Percentiles rank a stretch among this genome's conserved stretches.
Evolutionary conservation across 2,888 invertebrate species (phyloP).

Genomic region (Aquatica leii): DNA sequence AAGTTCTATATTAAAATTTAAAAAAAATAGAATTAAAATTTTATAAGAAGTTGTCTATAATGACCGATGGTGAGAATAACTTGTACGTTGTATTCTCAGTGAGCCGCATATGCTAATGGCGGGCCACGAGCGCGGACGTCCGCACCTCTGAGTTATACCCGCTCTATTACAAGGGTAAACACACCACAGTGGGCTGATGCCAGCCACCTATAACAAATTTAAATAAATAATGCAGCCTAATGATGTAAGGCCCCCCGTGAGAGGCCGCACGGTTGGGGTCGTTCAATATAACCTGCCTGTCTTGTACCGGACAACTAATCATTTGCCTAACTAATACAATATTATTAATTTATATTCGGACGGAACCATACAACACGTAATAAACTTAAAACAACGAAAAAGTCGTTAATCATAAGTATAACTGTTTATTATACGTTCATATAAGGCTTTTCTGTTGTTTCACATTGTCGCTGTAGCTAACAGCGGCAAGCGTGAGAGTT

Average conservation of each 20-base stretch:
- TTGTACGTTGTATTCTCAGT: conserved; percentile 59
- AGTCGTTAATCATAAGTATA: no score
- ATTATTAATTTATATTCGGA: conserved; percentile 51
- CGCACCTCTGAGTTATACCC: conserved; percentile 44
- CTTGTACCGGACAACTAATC: conserved; percentile 48
- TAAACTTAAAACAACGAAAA: background rate
- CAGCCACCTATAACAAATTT: conserved; percentile 47
- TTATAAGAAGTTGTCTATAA: no score
- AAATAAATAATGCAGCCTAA: conserved; percentile 47
- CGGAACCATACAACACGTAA: conserved; percentile 2
- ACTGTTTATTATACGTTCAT: no score
- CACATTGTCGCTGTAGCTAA: no score
- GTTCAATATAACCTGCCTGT: conserved; percentile 44
- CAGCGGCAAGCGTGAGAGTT: no score
- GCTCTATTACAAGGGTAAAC: conserved; percentile 44
- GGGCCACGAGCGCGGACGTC: conserved; percentile 45
- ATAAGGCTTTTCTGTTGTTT: no score
- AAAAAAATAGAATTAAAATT: no score
- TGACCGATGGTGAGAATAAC: conserved; percentile 61
- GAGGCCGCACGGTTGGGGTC: conserved; percentile 46
- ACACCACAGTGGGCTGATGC: conserved; percentile 38
- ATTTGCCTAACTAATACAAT: conserved; percentile 49
- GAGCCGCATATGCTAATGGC: conserved; percentile 52
- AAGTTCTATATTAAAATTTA: no score
- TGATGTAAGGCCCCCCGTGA: conserved; percentile 42